These are phyloP conservation scores for Lanistes nyassanus DNA, from an alignment of 1,140 invertebrate species.

Conservation along the genomic window DNA sequence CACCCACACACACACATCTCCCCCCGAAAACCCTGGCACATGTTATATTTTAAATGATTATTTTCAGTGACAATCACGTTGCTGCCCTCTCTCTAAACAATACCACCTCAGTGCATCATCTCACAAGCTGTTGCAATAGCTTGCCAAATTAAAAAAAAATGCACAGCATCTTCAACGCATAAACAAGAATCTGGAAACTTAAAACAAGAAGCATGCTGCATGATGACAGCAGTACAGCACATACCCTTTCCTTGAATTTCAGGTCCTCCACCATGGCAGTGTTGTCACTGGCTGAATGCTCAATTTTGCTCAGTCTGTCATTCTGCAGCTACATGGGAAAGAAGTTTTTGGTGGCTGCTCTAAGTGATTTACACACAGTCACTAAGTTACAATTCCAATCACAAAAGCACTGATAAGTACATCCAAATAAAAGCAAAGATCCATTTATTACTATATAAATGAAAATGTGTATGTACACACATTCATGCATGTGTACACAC, in stretches of 20 bases:
- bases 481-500: constrained; percentile 2
- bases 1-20: too few relatives aligned
- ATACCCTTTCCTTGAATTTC: constrained; percentile 58
- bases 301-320: constrained; percentile 55
- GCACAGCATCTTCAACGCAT: too few relatives aligned
- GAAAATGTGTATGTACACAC: not conserved
- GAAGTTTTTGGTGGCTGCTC: not conserved
- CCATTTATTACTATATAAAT: not conserved
- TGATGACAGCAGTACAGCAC: too few relatives aligned
- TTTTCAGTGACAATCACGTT: too few relatives aligned
- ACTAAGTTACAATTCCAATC: not conserved
- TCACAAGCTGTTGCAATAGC: too few relatives aligned
- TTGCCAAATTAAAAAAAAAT: too few relatives aligned
- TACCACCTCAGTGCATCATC: too few relatives aligned
- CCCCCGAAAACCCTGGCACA: too few relatives aligned
- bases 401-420: not conserved
- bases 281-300: constrained; percentile 57
- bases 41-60: too few relatives aligned
- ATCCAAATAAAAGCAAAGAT: not conserved
- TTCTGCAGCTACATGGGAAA: constrained; percentile 51
- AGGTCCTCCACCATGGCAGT: constrained; percentile 54
- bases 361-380: not conserved
- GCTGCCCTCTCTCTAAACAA: too few relatives aligned
- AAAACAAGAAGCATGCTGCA: too few relatives aligned
- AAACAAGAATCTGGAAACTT: too few relatives aligned